These are phyloP conservation scores for Picathartes gymnocephalus DNA, from an alignment of 2,113 vertebrate genomes.

Conservation along the genomic window DNA sequence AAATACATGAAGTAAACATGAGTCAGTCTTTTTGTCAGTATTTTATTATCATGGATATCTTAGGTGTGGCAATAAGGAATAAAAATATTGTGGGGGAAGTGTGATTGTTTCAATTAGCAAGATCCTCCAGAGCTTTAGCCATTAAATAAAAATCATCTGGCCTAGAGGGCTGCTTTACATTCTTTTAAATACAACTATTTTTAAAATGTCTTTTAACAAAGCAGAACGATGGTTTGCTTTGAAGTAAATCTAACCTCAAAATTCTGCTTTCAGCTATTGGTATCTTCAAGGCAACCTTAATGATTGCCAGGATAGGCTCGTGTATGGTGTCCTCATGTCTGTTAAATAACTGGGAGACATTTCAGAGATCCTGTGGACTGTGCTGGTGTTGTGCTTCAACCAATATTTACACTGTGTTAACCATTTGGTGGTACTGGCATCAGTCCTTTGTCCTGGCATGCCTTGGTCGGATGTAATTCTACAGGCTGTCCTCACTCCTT, in stretches of 20 bases:
- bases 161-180: neutral
- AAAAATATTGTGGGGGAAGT: neutral
- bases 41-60: neutral
- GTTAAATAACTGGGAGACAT: neutral
- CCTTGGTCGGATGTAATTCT: neutral
- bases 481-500: neutral
- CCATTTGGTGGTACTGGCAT: neutral
- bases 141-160: conserved; percentile 20
- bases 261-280: neutral
- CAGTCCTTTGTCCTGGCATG: neutral
- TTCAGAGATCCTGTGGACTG: neutral
- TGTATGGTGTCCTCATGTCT: neutral
- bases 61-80: neutral
- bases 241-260: conserved; percentile 34
- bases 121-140: neutral
- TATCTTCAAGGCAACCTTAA: conserved; percentile 12
- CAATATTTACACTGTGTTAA: rapidly evolving
- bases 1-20: neutral
- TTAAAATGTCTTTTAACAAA: neutral
- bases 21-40: neutral
- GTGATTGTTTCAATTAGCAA: neutral
- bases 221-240: neutral
- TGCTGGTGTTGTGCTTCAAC: neutral
- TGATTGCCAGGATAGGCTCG: neutral
- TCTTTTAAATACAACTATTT: conserved; percentile 4